Conservation (phyloP, 2,113 vertebrate species). For the Chitala chitala region DNA sequence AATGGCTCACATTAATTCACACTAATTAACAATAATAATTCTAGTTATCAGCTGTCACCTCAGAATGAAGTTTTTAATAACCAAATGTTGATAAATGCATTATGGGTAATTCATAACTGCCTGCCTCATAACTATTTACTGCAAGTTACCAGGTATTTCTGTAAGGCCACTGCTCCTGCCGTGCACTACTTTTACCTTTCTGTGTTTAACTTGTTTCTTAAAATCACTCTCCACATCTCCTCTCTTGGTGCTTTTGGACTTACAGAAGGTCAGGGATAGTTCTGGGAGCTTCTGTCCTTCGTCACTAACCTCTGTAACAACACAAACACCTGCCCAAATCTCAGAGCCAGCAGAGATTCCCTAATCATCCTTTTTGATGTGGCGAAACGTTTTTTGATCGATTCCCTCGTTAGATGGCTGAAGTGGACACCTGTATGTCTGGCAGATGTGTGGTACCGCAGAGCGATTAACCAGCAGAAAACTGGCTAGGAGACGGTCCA, state of each 20-base stretch:
- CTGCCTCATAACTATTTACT: not conserved
- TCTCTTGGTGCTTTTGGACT: not conserved
- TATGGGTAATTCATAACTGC: not conserved
- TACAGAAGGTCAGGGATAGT: not conserved
- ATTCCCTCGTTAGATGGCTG: constrained; percentile 26
- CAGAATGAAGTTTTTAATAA: constrained; percentile 1
- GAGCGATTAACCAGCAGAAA: constrained; percentile 26
- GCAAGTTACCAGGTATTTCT: not conserved
- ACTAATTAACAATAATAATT: constrained; percentile 1
- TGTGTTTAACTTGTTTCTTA: not conserved
- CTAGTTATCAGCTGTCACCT: not conserved
- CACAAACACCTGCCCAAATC: constrained; percentile 33
- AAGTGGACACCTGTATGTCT: constrained; percentile 9
- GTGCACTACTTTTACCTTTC: not conserved
- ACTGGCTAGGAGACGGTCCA: not conserved
- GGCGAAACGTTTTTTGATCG: constrained; percentile 34
- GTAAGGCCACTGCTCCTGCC: not conserved
- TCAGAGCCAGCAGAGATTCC: constrained; percentile 10
- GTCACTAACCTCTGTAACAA: constrained; percentile 7
- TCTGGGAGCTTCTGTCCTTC: constrained; percentile 3
- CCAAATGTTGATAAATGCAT: not conserved
- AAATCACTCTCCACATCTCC: not conserved
- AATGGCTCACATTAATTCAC: not conserved
- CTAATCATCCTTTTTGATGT: constrained; percentile 28
- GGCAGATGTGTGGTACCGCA: constrained; percentile 31